phyloP scores from a whole-genome alignment of 2,888 invertebrate species.

The Litoditis marina region DNA sequence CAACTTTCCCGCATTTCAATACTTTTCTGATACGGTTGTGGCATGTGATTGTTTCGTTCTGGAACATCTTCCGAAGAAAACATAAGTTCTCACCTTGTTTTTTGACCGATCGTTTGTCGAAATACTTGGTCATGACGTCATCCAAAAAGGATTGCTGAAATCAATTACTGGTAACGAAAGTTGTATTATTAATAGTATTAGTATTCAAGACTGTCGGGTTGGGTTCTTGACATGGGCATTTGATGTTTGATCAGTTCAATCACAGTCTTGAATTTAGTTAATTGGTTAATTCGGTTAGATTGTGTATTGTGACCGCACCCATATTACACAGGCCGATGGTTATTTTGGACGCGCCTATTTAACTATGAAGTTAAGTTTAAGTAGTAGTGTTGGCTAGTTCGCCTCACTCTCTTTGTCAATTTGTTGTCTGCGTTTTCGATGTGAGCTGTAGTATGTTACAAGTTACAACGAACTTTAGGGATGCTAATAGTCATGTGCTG shows the following conservation, averaged over 20 bases:
- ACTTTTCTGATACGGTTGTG: too few relatives aligned
- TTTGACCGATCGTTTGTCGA: slow-evolving; percentile 9
- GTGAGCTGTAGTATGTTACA: not conserved
- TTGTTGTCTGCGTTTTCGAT: not conserved
- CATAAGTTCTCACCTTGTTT: too few relatives aligned
- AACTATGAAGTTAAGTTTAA: not conserved
- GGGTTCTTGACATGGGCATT: too few relatives aligned
- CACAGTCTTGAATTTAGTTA: too few relatives aligned
- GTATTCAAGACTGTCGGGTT: not conserved
- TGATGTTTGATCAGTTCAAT: too few relatives aligned
- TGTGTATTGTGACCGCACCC: too few relatives aligned
- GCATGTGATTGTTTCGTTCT: too few relatives aligned
- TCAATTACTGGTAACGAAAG: not conserved
- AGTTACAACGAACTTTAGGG: not conserved
- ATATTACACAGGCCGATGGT: slow-evolving; percentile 3
- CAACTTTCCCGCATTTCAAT: too few relatives aligned
- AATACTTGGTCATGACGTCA: slow-evolving; percentile 13
- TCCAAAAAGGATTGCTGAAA: slow-evolving; percentile 17
- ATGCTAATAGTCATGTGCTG: not conserved
- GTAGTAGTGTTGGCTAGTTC: not conserved
- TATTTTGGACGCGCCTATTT: not conserved
- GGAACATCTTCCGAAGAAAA: too few relatives aligned
- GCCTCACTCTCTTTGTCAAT: not conserved
- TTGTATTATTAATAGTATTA: not conserved
- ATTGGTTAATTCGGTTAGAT: too few relatives aligned